These are phyloP conservation scores for Pterocles orientalis DNA, from an alignment of 2,113 vertebrate species.

Conservation along the genomic window DNA sequence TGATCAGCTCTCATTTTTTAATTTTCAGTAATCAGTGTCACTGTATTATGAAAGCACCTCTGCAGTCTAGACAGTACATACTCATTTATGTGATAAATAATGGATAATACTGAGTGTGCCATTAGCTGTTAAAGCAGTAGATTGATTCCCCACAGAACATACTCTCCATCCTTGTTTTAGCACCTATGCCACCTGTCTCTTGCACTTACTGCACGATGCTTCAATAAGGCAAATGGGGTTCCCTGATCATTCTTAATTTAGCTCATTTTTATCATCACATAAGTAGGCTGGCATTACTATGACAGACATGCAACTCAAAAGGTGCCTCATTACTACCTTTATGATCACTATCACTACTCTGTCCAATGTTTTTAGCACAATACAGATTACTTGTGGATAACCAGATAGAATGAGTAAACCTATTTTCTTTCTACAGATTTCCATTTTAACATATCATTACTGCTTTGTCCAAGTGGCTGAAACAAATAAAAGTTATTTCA, in stretches of 20 bases:
- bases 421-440: neutral
- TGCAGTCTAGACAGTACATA: constrained; percentile 65
- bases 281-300: neutral
- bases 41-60: constrained; percentile 58
- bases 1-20: constrained; percentile 57
- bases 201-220: constrained; percentile 22
- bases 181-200: constrained; percentile 46
- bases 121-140: constrained; percentile 63
- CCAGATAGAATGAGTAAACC: neutral
- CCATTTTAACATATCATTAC: neutral
- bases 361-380: neutral
- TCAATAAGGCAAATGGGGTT: constrained; percentile 27
- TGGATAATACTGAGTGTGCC: constrained; percentile 66
- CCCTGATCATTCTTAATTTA: constrained; percentile 62
- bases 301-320: neutral
- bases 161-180: constrained; percentile 59
- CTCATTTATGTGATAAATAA: constrained; percentile 74
- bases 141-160: constrained; percentile 52
- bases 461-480: neutral
- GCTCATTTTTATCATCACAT: constrained; percentile 39
- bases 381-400: neutral
- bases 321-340: neutral
- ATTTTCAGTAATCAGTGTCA: constrained; percentile 62
- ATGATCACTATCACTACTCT: neutral
- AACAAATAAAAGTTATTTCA: neutral